Conservation (phyloP, 2,113 vertebrate species). For the Mungos mungo region DNA sequence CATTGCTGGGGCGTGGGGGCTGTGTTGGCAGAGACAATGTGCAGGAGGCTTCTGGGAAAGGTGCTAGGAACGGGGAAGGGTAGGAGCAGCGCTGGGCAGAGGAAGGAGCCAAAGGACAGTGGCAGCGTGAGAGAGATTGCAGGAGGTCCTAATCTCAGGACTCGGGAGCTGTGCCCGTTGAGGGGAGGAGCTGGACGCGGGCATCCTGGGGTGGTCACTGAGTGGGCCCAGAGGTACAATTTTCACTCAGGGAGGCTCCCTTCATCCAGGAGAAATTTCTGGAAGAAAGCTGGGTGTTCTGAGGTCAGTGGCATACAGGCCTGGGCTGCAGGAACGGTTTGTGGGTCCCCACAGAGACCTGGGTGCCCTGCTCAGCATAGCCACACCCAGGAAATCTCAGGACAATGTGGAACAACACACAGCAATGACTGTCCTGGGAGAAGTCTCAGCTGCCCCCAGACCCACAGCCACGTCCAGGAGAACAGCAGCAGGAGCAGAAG, state of each 20-base stretch:
- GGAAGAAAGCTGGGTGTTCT: background rate
- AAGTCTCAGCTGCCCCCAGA: background rate
- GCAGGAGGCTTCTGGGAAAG: fast-evolving
- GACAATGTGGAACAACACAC: fast-evolving
- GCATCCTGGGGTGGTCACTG: fast-evolving
- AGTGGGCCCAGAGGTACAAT: fast-evolving
- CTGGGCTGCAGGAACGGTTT: too few species aligned
- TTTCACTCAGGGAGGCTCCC: background rate
- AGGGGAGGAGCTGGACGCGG: background rate
- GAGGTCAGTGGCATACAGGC: background rate
- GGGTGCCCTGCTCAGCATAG: fast-evolving
- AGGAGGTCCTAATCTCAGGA: fast-evolving
- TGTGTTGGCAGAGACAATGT: background rate
- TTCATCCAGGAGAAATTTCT: background rate
- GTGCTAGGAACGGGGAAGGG: background rate
- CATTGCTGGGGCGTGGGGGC: fast-evolving
- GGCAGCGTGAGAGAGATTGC: fast-evolving
- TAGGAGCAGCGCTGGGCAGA: fast-evolving
- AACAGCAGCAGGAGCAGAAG: fast-evolving
- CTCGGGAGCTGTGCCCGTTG: fast-evolving
- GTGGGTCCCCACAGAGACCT: fast-evolving
- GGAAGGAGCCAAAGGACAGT: too few species aligned
- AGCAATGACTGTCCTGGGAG: background rate
- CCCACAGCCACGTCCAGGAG: background rate
- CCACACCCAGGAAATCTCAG: fast-evolving